Evolutionary conservation across 2,113 vertebrate species (phyloP).

Genomic region (Menura novaehollandiae): DNA sequence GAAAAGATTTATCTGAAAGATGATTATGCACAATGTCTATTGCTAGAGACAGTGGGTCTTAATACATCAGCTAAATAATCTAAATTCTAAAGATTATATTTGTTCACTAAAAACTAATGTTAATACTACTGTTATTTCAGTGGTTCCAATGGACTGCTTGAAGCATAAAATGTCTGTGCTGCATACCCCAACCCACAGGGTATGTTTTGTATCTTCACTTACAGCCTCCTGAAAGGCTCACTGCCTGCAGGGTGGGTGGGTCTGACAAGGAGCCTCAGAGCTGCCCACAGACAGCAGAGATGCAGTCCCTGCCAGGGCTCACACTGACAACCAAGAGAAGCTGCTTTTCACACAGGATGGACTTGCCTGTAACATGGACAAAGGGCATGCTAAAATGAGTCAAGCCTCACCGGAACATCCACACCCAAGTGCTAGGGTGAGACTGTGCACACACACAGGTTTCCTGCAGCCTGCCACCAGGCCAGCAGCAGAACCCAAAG

Average conservation of each 20-base stretch:
- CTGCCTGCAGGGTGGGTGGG: not conserved
- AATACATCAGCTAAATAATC: not conserved
- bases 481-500: not conserved
- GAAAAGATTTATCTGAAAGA: not conserved
- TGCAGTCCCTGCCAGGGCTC: not conserved
- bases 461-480: not conserved
- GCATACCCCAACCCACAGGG: not conserved
- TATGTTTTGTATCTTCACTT: not conserved
- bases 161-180: not conserved
- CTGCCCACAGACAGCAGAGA: not conserved
- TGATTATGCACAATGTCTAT: not conserved
- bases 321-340: not conserved
- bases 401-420: not conserved
- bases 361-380: not conserved
- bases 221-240: not conserved
- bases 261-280: not conserved
- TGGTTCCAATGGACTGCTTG: not conserved
- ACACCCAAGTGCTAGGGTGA: not conserved
- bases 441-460: rapidly evolving
- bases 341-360: not conserved
- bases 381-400: not conserved
- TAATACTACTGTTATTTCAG: not conserved
- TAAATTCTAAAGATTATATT: not conserved
- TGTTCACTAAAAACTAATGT: not conserved
- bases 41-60: not conserved